Evolutionary conservation across 2,797 vertebrate species (phyloP).

Genomic region (Antrozous pallidus): DNA sequence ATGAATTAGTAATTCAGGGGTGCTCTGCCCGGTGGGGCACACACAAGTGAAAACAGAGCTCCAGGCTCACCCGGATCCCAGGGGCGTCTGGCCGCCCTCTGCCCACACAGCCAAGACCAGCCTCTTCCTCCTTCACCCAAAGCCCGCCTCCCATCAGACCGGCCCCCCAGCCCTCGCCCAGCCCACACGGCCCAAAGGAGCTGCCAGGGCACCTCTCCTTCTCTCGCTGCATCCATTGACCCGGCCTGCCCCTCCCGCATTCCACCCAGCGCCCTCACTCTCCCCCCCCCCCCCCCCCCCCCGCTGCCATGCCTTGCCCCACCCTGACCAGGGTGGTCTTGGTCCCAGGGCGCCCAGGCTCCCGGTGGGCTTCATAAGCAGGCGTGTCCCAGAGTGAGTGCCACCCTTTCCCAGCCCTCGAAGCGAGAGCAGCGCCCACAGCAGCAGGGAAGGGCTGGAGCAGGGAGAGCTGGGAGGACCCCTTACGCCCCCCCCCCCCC

Average conservation of each 20-base stretch:
- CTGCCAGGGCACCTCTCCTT: not conserved
- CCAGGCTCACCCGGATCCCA: not conserved
- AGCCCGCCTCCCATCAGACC: not conserved
- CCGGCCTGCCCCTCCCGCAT: not conserved
- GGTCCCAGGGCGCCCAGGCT: not conserved
- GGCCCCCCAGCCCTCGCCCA: not conserved
- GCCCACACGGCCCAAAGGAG: not conserved
- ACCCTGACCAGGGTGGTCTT: not conserved
- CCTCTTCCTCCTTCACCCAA: not conserved
- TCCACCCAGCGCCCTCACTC: not conserved
- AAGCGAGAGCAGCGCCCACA: not conserved
- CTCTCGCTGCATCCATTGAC: not conserved
- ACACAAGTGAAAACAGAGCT: too few species aligned
- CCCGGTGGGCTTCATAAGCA: rapidly evolving
- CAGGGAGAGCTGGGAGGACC: not conserved
- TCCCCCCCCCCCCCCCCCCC: not conserved
- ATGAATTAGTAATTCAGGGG: too few species aligned
- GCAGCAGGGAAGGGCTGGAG: not conserved
- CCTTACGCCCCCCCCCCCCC: not conserved
- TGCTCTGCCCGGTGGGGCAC: too few species aligned
- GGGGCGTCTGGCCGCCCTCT: not conserved
- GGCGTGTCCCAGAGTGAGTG: not conserved
- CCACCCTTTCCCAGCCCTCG: not conserved
- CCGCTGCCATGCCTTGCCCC: not conserved
- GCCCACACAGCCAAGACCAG: not conserved